Conservation (phyloP, 2,113 vertebrate genomes). For the Paedocypris sp. region DNA sequence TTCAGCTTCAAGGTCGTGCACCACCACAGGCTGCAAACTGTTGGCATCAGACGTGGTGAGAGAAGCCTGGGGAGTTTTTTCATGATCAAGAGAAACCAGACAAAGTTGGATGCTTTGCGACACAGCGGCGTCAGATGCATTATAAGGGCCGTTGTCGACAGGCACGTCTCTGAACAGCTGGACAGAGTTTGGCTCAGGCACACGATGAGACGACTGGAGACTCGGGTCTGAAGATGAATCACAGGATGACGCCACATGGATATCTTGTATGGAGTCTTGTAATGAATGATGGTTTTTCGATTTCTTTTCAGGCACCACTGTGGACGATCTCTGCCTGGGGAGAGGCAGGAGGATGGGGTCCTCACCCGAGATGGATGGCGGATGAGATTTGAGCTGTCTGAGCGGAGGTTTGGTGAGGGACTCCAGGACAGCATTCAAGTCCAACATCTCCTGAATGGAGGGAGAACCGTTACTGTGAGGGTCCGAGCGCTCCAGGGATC, state of each 20-base stretch:
- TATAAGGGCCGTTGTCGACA: slow-evolving; percentile 31
- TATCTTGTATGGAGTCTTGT: too few species aligned
- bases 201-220: slow-evolving; percentile 10
- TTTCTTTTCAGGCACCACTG: slow-evolving; percentile 46
- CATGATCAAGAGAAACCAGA: slow-evolving; percentile 5
- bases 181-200: slow-evolving; percentile 24
- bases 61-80: background rate
- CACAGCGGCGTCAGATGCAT: slow-evolving; percentile 32
- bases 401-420: slow-evolving; percentile 32
- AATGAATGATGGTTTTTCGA: slow-evolving; percentile 23
- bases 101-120: slow-evolving; percentile 27
- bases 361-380: background rate
- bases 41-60: slow-evolving; percentile 13
- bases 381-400: background rate
- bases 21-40: slow-evolving; percentile 7
- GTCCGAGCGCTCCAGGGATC: slow-evolving; percentile 39
- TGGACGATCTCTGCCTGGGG: slow-evolving; percentile 44
- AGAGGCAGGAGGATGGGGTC: slow-evolving; percentile 19
- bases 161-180: slow-evolving; percentile 31
- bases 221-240: background rate
- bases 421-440: slow-evolving; percentile 58
- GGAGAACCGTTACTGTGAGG: slow-evolving; percentile 73
- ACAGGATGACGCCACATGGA: too few species aligned
- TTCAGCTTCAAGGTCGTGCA: slow-evolving; percentile 29
- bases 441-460: slow-evolving; percentile 75